Base-by-base conservation (phyloP, 2,888 invertebrate species). In the Drosophila subquinaria region DNA sequence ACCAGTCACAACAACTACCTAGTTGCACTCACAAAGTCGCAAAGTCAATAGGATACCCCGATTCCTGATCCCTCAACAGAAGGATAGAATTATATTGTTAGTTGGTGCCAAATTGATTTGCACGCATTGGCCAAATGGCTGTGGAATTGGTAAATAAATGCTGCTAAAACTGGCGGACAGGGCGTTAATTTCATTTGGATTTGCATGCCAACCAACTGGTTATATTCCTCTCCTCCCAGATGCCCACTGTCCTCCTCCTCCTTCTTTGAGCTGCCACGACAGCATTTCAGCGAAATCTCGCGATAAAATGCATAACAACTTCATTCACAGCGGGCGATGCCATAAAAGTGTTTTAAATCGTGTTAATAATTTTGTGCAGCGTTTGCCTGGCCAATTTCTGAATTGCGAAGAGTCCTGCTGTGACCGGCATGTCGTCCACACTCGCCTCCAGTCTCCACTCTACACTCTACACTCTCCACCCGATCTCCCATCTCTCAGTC, bases 301-400 rank as follows among this genome's bases (percentile, higher is more conserved):
- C 86, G 89, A 89, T 86, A 89, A 88, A 89, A 90, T 85, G 85
- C 90, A 80, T 89, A 91, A 92, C 91, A 92, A 91, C 92, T 92
- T 91, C 87, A 91, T 91, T 92, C 91, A 88, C 91, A 92, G 92
- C 91, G 59, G 91, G 91, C 88, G 85, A 82, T 88, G 83, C 91
- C 90, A 92, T 92, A 92, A 92, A 92, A 91, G 91, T 92, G 92
- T 92, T 92, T 92, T 92, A 92, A 92, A 92, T 92, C 89, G 86
- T 92, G 91, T 92, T 92, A 92, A 92, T 92, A 92, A 91, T 92
- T 92, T 92, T 91, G 90, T 88, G 90, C 88, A 82, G 77, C 85
- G 73, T 81, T 88, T 84, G 86, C 82, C 83, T 56, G 84, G 69
- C 73, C 70, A 76, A 81, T 65, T 69, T 72, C 76, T 60, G 85